Evolutionary conservation across 2,888 invertebrate genomes (phyloP).

Genomic region (Noctua comes): DNA sequence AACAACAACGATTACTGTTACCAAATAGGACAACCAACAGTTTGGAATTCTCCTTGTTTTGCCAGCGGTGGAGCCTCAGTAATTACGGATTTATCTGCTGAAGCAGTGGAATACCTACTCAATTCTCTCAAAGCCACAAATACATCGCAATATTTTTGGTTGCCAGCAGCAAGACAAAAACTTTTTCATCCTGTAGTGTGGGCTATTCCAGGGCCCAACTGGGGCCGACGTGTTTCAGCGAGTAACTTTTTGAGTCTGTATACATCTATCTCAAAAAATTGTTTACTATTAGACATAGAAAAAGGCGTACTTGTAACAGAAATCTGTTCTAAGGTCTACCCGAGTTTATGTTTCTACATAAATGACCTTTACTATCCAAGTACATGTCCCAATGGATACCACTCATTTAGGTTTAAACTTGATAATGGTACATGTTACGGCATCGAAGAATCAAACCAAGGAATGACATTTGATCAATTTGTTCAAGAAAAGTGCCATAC

Average conservation of each 20-base stretch:
- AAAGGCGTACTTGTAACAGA: slow-evolving; percentile 74
- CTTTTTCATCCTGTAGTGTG: slow-evolving; percentile 84
- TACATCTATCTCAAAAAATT: slow-evolving; percentile 76
- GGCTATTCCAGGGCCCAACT: slow-evolving; percentile 87
- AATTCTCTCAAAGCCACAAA: slow-evolving; percentile 74
- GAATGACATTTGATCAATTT: slow-evolving; percentile 78
- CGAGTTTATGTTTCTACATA: slow-evolving; percentile 83
- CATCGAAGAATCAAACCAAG: slow-evolving; percentile 75
- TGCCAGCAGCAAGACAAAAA: slow-evolving; percentile 85
- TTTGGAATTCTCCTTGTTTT: slow-evolving; percentile 84
- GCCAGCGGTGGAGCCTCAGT: slow-evolving; percentile 83
- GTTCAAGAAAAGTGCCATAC: slow-evolving; percentile 73
- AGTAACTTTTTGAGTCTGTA: slow-evolving; percentile 69
- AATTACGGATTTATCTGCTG: slow-evolving; percentile 79
- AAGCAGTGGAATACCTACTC: slow-evolving; percentile 77
- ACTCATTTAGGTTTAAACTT: slow-evolving; percentile 79
- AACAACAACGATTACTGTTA: slow-evolving; percentile 81
- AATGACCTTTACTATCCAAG: slow-evolving; percentile 80
- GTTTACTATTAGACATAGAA: slow-evolving; percentile 80
- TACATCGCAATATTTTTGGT: slow-evolving; percentile 83
- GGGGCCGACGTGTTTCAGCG: slow-evolving; percentile 74
- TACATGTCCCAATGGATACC: slow-evolving; percentile 82
- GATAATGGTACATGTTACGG: slow-evolving; percentile 82
- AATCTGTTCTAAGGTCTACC: slow-evolving; percentile 76
- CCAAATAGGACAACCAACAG: slow-evolving; percentile 72